Evolutionary conservation across 1,140 invertebrate genomes (phyloP).

Genomic region (Apis florea): DNA sequence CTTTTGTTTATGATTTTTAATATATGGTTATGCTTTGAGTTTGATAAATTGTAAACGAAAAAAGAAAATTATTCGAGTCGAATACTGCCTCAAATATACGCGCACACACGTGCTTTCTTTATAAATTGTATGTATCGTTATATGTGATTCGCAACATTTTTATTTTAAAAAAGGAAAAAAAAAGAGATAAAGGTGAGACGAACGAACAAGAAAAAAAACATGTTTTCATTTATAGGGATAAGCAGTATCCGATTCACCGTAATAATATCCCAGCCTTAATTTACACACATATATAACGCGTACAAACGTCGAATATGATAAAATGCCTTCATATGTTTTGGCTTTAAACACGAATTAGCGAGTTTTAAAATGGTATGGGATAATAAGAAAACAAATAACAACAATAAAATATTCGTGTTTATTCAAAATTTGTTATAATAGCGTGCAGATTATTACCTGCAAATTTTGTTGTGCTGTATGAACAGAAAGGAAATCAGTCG

Average conservation of each 20-base stretch:
- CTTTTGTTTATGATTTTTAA: slow-evolving; percentile 29
- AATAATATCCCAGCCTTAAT: slow-evolving; percentile 53
- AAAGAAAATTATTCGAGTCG: slow-evolving; percentile 36
- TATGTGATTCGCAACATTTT: slow-evolving; percentile 24
- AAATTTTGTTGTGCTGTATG: background rate
- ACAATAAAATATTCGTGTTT: background rate
- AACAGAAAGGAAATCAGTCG: background rate
- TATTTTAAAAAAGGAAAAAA: slow-evolving; percentile 7
- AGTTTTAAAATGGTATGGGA: slow-evolving; percentile 49
- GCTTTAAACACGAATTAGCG: slow-evolving; percentile 71
- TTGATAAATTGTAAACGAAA: background rate
- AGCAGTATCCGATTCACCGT: slow-evolving; percentile 46
- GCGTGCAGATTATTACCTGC: background rate
- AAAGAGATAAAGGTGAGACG: background rate
- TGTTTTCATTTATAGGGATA: slow-evolving; percentile 38
- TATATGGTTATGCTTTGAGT: background rate
- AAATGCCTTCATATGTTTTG: slow-evolving; percentile 80
- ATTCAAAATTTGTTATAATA: slow-evolving; percentile 29
- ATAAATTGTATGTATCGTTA: background rate
- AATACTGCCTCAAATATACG: slow-evolving; percentile 46
- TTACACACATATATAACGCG: slow-evolving; percentile 41
- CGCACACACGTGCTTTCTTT: slow-evolving; percentile 48
- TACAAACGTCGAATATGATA: slow-evolving; percentile 57
- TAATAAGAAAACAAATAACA: slow-evolving; percentile 21
- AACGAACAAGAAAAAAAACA: background rate